Base-by-base conservation (phyloP, 1,140 invertebrate species). In the Drosophila equinoxialis region DNA sequence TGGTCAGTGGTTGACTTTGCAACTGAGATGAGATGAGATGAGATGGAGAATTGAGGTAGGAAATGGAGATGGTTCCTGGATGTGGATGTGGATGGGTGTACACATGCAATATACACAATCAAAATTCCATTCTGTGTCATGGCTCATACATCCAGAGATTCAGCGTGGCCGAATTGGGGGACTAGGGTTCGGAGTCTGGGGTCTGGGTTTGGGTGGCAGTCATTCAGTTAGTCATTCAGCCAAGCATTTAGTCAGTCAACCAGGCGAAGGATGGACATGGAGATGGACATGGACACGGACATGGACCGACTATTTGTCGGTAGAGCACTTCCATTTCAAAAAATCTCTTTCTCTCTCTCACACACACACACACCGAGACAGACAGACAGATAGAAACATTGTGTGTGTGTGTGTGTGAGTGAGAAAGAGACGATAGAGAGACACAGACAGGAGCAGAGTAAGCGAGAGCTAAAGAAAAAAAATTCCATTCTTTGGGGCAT, bases 111-210 rank as follows among this genome's bases (percentile, higher is more conserved):
- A 78, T 67, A 74, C 75, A 78, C 75, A 78, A 78, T 78, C 75
- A 78, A 78, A 78, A 78, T 78, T 78, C 75, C 75, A 78, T 78
- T 74, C 75, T 78, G 72, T 78, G 75, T 70, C 75, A 77, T 74
- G 74, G 69, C 60, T 48, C 45, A 54, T 75, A 62, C 68, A 70
- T 64, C 61, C 33, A 59, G 57, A 59, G 57, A 59, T 59, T 59
- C 57, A 59, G 13, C 70, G 61, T 39, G 54, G 35, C 45, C 17
- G 33, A 23, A 13, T 26, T 30, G 30, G 6, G 6, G 17, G 17
- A 17, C 17, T 17, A 17, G 17, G 30, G 30, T 30, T 6, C 30
- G 30, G 30, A 6, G 30, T 23, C 2, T 30, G 17, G 17, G 17
- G 17, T 68, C 55, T 6, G 39, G 42, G 42, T 26, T 13, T 62